Evolutionary conservation across 2,113 vertebrate genomes (phyloP).

Genomic region (Ahaetulla prasina): DNA sequence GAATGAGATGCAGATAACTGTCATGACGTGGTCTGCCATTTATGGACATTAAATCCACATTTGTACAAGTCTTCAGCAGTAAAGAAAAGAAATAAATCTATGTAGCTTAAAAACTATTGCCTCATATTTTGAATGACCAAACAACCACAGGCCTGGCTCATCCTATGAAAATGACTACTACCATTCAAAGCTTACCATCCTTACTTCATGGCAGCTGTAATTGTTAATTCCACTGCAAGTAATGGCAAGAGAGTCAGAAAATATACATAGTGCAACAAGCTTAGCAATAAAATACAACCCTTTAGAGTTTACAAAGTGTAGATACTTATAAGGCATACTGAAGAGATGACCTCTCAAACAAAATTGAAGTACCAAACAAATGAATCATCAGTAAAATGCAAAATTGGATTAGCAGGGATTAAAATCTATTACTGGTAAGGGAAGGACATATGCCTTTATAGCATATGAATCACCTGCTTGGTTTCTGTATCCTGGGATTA

Average conservation of each 20-base stretch:
- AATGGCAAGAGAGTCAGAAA: not conserved
- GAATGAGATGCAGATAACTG: conserved; percentile 6
- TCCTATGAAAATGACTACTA: not conserved
- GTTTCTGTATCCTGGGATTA: not conserved
- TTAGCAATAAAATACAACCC: not conserved
- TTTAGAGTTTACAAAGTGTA: not conserved
- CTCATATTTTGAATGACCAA: not conserved
- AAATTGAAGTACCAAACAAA: not conserved
- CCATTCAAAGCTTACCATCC: not conserved
- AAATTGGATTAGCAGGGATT: not conserved
- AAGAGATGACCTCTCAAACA: no score
- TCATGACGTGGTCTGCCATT: conserved; percentile 8
- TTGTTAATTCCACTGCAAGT: not conserved
- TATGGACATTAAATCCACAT: not conserved
- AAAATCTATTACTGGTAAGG: not conserved
- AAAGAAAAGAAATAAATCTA: not conserved
- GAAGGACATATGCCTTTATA: not conserved
- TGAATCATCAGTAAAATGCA: not conserved
- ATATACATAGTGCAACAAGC: not conserved
- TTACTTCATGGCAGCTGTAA: not conserved
- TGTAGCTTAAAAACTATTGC: not conserved
- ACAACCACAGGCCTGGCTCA: not conserved
- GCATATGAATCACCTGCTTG: not conserved
- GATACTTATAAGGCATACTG: not conserved
- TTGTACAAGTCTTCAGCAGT: not conserved